phyloP scores from a whole-genome alignment of 2,797 vertebrate species.

The Smutsia gigantea region DNA sequence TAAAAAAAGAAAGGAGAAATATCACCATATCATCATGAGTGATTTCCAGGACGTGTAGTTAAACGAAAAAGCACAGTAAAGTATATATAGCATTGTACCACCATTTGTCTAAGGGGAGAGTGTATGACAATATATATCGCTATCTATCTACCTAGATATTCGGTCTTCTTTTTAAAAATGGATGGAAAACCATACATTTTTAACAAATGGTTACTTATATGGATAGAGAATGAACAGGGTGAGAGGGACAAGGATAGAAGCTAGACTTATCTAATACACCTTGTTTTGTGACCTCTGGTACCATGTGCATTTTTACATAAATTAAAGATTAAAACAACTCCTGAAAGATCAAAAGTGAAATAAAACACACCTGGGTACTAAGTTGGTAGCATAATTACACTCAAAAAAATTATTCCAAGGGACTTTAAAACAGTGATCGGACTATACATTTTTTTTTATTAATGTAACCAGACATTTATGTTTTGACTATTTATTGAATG shows the following conservation, averaged over 20 bases:
- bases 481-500: slow-evolving; percentile 28
- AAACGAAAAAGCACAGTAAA: neutral
- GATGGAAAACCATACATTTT: neutral
- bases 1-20: neutral
- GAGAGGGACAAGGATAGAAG: neutral
- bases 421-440: neutral
- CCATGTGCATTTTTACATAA: neutral
- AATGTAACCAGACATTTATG: neutral
- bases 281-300: neutral
- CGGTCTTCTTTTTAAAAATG: neutral
- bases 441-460: neutral
- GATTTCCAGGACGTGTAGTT: neutral
- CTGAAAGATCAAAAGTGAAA: neutral
- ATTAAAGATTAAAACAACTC: neutral
- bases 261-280: neutral
- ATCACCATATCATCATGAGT: neutral
- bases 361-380: neutral
- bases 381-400: neutral
- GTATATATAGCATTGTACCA: neutral
- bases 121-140: neutral
- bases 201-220: neutral
- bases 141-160: neutral
- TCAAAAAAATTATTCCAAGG: neutral
- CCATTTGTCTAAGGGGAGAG: neutral
- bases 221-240: neutral